Conservation (phyloP, 2,797 vertebrate genomes). For the Pangasius krempfi region DNA sequence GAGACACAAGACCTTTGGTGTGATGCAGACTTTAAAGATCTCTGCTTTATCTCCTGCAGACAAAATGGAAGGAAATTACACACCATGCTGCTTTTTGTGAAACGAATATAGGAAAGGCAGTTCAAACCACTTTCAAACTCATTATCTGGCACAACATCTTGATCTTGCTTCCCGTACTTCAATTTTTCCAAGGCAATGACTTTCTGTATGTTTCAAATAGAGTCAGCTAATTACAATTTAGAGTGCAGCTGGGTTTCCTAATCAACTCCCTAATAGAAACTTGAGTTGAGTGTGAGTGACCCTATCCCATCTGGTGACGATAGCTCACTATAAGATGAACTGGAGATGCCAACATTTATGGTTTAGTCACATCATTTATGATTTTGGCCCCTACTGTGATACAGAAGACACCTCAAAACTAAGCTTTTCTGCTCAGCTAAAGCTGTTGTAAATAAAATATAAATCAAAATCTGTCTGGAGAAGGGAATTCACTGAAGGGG, state of each 20-base stretch:
- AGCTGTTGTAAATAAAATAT: neutral
- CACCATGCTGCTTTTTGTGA: conserved; percentile 53
- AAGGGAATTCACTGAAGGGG: neutral
- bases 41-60: conserved; percentile 47
- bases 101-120: conserved; percentile 32
- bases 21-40: conserved; percentile 36
- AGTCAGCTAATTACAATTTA: conserved; percentile 34
- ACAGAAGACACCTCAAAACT: neutral
- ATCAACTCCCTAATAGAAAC: conserved; percentile 58
- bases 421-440: neutral
- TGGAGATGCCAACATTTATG: neutral
- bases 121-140: conserved; percentile 16
- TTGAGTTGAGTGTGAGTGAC: conserved; percentile 20
- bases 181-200: conserved; percentile 18
- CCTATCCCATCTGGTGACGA: conserved; percentile 39
- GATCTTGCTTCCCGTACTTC: conserved; percentile 7
- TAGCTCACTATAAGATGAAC: neutral
- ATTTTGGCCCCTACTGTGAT: neutral
- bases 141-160: conserved; percentile 21
- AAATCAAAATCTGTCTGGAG: neutral
- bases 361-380: neutral
- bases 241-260: conserved; percentile 52
- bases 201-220: neutral
- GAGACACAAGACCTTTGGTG: conserved; percentile 29
- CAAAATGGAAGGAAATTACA: conserved; percentile 58